Evolutionary conservation across 1,140 invertebrate genomes (phyloP).

Genomic region (Vanessa tameamea): DNA sequence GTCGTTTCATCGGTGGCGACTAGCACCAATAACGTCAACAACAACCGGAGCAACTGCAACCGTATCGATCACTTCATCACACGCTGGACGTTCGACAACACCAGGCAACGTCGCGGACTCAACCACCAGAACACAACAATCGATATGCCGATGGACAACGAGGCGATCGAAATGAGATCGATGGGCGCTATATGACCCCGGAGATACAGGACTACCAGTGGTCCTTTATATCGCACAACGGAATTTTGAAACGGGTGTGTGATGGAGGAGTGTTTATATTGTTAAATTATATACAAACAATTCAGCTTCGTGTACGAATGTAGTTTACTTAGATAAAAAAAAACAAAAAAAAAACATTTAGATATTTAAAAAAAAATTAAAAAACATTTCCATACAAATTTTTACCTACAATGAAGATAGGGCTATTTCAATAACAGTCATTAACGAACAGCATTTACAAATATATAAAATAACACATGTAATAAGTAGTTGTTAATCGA

Average conservation of each 20-base stretch:
- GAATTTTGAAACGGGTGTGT: conserved; percentile 26
- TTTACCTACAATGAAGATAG: too few relatives aligned
- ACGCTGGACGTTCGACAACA: conserved; percentile 62
- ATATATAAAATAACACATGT: too few relatives aligned
- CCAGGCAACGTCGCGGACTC: conserved; percentile 35
- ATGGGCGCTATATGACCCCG: conserved; percentile 19
- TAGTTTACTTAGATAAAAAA: neutral
- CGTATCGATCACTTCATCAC: conserved; percentile 47
- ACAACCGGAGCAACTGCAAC: conserved; percentile 6
- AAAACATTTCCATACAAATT: too few relatives aligned
- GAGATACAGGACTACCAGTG: neutral
- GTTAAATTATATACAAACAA: neutral
- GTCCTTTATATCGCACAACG: conserved; percentile 16
- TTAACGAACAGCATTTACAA: too few relatives aligned
- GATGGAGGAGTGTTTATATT: conserved; percentile 10
- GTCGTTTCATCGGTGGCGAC: conserved; percentile 13
- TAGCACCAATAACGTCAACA: conserved; percentile 6
- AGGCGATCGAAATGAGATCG: conserved; percentile 31
- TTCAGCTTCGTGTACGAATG: conserved; percentile 4
- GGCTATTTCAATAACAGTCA: too few relatives aligned
- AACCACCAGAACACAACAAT: neutral
- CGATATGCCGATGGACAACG: neutral
- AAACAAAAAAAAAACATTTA: neutral
- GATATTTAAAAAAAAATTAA: neutral
- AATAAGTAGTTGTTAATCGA: neutral